Evolutionary conservation across 2,113 vertebrate species (phyloP).

Genomic region (Elephantulus edwardii): DNA sequence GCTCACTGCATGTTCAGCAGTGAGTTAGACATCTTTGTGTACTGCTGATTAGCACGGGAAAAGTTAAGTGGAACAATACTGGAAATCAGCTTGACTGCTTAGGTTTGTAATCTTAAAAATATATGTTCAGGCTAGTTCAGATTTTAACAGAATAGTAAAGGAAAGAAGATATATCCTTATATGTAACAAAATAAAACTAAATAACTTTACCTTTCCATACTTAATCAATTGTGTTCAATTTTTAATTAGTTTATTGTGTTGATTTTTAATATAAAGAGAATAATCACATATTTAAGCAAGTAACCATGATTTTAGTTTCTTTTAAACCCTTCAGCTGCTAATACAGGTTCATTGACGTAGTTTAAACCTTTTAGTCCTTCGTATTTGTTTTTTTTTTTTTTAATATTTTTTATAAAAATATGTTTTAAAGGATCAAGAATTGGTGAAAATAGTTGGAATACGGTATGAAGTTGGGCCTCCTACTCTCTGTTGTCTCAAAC

Average conservation of each 20-base stretch:
- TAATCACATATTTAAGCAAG: not conserved
- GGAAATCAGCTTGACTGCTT: not conserved
- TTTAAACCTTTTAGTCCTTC: not conserved
- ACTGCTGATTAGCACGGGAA: not conserved
- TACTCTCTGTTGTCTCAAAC: constrained; percentile 95
- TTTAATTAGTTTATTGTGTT: no score
- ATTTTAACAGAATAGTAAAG: not conserved
- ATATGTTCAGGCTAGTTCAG: not conserved
- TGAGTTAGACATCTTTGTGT: not conserved
- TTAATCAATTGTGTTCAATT: not conserved
- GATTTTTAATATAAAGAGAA: not conserved
- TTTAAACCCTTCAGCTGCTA: not conserved
- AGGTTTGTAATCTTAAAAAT: not conserved
- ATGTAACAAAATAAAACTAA: not conserved
- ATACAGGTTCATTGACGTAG: not conserved
- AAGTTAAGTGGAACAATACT: not conserved
- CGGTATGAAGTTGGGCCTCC: constrained; percentile 96
- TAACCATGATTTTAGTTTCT: constrained; percentile 18
- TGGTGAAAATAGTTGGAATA: constrained; percentile 98
- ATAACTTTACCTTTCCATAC: not conserved
- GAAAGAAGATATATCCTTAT: not conserved
- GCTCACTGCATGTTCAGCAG: not conserved
- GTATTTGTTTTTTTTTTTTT: constrained; percentile 4
- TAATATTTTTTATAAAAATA: constrained; percentile 14
- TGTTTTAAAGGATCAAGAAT: constrained; percentile 94